phyloP scores from a whole-genome alignment of 2,797 vertebrate species.

The Mionectes olivaceus region DNA sequence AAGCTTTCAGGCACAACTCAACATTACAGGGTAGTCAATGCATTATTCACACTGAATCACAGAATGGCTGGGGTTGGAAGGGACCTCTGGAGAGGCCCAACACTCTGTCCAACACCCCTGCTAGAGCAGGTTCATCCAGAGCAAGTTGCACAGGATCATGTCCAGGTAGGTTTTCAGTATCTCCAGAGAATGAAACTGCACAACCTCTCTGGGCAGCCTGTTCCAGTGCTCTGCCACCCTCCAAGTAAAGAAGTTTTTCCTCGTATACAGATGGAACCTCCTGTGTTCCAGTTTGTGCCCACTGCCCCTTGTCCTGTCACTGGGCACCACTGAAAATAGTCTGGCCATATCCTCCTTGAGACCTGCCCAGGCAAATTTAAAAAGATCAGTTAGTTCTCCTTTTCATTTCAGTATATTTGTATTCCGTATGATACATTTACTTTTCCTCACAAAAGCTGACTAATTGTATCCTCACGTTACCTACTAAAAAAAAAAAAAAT shows the following conservation, averaged over 20 bases:
- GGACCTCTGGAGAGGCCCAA: background rate
- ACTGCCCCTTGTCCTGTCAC: background rate
- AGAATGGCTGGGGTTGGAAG: background rate
- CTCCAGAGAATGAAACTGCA: background rate
- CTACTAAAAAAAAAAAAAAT: background rate
- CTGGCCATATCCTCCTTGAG: background rate
- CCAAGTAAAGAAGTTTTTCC: background rate
- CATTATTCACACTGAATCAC: background rate
- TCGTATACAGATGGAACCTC: background rate
- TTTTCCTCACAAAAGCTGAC: background rate
- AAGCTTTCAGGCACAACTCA: background rate
- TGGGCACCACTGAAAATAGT: background rate
- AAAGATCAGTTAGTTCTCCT: background rate
- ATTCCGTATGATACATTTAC: background rate
- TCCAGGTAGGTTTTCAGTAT: background rate
- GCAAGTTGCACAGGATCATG: background rate
- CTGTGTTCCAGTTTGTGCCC: background rate
- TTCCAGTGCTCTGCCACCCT: background rate
- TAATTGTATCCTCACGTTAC: background rate
- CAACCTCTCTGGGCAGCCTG: background rate
- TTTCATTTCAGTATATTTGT: background rate
- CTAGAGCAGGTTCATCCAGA: background rate
- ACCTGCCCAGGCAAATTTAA: background rate
- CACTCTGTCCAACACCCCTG: background rate
- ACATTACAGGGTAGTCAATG: fast-evolving